phyloP scores from a whole-genome alignment of 2,888 invertebrate species.

The Ptycholaimellus sp. region DNA sequence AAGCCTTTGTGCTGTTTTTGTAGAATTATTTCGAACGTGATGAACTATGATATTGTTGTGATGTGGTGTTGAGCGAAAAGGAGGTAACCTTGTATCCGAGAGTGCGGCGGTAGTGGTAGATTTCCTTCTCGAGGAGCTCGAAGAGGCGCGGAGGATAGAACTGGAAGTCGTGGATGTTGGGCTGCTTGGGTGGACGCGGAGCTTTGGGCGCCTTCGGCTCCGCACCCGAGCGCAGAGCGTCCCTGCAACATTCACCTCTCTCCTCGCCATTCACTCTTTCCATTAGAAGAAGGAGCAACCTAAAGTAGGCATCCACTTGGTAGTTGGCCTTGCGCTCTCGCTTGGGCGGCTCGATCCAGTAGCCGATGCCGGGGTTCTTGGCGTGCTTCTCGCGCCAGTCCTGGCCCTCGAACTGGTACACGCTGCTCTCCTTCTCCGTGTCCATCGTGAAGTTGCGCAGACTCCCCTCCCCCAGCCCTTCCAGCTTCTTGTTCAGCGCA shows the following conservation, averaged over 20 bases:
- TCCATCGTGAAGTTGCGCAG: conserved; percentile 81
- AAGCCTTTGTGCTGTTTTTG: too few relatives aligned
- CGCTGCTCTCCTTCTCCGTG: conserved; percentile 28
- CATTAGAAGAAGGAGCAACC: too few relatives aligned
- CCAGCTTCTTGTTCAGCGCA: conserved; percentile 66
- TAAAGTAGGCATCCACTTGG: conserved; percentile 88
- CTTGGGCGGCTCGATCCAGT: conserved; percentile 98
- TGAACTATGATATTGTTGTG: background rate
- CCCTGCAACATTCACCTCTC: conserved; percentile 9
- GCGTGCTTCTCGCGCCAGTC: conserved; percentile 43
- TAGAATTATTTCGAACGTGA: too few relatives aligned
- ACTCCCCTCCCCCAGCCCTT: conserved; percentile 64
- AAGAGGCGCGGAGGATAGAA: conserved; percentile 92
- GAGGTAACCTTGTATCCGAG: conserved; percentile 49
- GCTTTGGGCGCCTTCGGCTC: conserved; percentile 41
- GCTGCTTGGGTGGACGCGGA: conserved; percentile 90
- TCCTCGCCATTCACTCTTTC: too few relatives aligned
- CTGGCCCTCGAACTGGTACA: conserved; percentile 73
- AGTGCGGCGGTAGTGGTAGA: conserved; percentile 78
- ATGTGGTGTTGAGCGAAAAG: background rate
- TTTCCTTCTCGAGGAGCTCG: conserved; percentile 88
- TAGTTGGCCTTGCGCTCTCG: conserved; percentile 96
- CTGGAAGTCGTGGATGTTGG: conserved; percentile 96
- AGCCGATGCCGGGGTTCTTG: conserved; percentile 37
- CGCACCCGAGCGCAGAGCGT: conserved; percentile 38